Percentiles rank a stretch among this genome's conserved stretches.
Conservation (phyloP, 2,797 vertebrate genomes). For the Trichosurus vulpecula region DNA sequence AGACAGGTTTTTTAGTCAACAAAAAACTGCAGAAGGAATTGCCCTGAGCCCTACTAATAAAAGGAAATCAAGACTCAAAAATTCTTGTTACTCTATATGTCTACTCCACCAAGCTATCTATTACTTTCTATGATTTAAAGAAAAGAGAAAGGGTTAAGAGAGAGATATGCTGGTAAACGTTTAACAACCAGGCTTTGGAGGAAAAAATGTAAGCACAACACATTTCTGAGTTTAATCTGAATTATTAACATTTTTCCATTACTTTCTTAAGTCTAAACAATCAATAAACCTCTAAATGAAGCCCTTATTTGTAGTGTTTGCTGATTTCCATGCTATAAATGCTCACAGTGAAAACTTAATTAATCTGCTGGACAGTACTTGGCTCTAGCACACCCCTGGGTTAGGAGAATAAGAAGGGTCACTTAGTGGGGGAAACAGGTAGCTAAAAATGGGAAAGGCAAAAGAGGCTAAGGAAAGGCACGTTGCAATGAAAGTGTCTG, state of each 20-base stretch:
- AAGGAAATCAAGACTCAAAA: background rate
- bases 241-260: background rate
- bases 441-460: conserved; percentile 13
- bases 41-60: background rate
- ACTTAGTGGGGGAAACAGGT: background rate
- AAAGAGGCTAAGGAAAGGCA: background rate
- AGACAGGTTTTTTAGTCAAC: background rate
- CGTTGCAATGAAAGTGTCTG: conserved; percentile 34
- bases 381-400: background rate
- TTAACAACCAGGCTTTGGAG: background rate
- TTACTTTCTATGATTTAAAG: background rate
- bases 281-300: background rate
- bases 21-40: background rate
- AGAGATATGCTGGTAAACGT: background rate
- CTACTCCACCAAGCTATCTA: background rate
- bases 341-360: background rate
- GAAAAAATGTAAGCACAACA: background rate
- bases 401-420: background rate
- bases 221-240: background rate
- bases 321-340: background rate
- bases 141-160: background rate
- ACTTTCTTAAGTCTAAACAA: background rate
- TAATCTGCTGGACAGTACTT: background rate
- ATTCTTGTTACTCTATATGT: background rate
- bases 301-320: background rate